These are phyloP conservation scores for Parauchenoglanis punctatus DNA, from an alignment of 2,797 vertebrate species.

Conservation along the genomic window DNA sequence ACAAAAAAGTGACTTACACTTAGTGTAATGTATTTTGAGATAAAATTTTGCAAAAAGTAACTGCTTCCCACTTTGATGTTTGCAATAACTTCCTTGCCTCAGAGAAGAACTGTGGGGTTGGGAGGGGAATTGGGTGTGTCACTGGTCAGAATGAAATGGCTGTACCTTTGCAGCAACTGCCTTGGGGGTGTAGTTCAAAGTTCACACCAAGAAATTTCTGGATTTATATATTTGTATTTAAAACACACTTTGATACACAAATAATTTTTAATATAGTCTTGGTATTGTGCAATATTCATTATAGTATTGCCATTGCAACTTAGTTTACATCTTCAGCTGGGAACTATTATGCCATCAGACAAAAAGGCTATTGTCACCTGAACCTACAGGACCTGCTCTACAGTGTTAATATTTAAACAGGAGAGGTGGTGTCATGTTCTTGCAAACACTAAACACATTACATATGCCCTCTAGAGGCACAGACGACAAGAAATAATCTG, in stretches of 20 bases:
- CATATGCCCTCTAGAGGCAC: constrained; percentile 44
- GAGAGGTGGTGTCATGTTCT: constrained; percentile 72
- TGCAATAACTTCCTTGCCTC: constrained; percentile 7
- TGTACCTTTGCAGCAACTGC: constrained; percentile 73
- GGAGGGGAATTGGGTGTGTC: constrained; percentile 74
- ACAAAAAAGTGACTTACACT: background rate
- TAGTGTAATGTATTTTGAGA: background rate
- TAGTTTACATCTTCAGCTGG: background rate
- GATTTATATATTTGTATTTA: background rate
- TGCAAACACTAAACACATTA: constrained; percentile 58
- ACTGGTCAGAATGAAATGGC: constrained; percentile 63
- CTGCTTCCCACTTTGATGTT: constrained; percentile 20
- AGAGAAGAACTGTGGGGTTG: constrained; percentile 45
- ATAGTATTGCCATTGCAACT: background rate
- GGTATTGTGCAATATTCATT: background rate
- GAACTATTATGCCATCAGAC: constrained; percentile 4
- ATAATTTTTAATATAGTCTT: constrained; percentile 14
- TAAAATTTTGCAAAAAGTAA: background rate
- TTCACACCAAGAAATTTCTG: constrained; percentile 38
- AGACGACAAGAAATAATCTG: constrained; percentile 10
- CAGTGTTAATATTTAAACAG: constrained; percentile 81
- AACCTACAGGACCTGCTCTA: constrained; percentile 41
- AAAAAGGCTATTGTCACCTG: constrained; percentile 34
- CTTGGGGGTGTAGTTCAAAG: constrained; percentile 57
- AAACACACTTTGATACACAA: background rate